Base-by-base conservation (phyloP, 2,797 vertebrate species). In the Clarias fuscus region DNA sequence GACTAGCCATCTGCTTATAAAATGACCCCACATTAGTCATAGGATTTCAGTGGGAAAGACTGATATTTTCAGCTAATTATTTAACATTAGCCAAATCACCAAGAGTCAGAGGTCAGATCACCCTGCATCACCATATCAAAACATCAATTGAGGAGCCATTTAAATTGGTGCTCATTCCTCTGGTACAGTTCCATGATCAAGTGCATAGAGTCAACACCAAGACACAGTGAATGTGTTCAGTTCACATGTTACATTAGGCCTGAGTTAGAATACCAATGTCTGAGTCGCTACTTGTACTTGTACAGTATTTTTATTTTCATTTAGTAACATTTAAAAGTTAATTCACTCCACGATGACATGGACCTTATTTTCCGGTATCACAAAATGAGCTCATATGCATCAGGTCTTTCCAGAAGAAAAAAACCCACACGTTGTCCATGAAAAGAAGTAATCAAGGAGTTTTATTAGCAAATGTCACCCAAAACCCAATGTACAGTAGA, bases 51-150 rank as follows among this genome's bases (percentile, higher is more conserved):
- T 64, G n/a, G 11, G 24, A 65, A 24, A 65, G 62, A n/a, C 24
- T 64, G 24, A 64, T n/a, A n/a, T n/a, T 64, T 64, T 64, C 62
- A 64, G n/a, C 62, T n/a, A 65, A 65, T 65, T 65, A 65, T 64
- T 64, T 65, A 65, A 11, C 24, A 65, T 7, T 65, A n/a, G 24
- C 62, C 62, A n/a, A n/a, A 27, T 65, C 62, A 65, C 22, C 61
- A 64, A 64, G 61, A 64, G 8, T 22, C 62, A 27, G 3, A 24
- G 22, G 62, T 64, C 10, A 64, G 62, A n/a, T 13, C 24, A 7
- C 59, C 61, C 22, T 65, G n/a, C 62, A 65, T 13, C 62, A 27
- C 10, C 62, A 65, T 27, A 65, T 65, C 62, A 65, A 27, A 65
- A 27, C 62, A 65, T 27, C 10, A 65, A 17, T 4, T 68, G 65